These are phyloP conservation scores for Agonopterix alstromeriana DNA, from an alignment of 2,888 invertebrate species.

Conservation along the genomic window DNA sequence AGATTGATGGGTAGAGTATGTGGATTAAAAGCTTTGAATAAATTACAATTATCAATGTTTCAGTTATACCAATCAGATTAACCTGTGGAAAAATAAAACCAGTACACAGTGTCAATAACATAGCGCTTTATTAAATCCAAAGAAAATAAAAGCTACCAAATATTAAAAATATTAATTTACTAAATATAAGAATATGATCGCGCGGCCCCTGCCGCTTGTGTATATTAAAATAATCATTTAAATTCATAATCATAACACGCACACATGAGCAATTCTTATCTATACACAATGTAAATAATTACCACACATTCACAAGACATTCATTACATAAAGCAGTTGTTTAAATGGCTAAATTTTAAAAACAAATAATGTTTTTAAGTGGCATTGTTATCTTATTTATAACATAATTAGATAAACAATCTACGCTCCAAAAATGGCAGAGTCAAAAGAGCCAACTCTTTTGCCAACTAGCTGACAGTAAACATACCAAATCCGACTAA, in stretches of 20 bases:
- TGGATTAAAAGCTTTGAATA: too few species aligned
- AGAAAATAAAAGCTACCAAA: conserved; percentile 26
- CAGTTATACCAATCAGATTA: too few species aligned
- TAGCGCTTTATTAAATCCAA: conserved; percentile 46
- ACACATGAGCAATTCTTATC: neutral
- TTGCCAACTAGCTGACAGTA: too few species aligned
- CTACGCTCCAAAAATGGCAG: too few species aligned
- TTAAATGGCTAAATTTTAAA: too few species aligned
- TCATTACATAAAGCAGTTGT: neutral
- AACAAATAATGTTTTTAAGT: too few species aligned
- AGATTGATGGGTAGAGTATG: too few species aligned
- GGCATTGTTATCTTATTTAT: too few species aligned
- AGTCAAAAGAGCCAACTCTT: too few species aligned
- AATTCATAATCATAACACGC: conserved; percentile 2
- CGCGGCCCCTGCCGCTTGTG: neutral
- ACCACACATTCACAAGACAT: neutral
- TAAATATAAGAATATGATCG: conserved; percentile 8
- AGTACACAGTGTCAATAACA: conserved; percentile 23
- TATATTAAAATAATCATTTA: neutral
- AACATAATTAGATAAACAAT: too few species aligned
- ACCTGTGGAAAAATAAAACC: conserved; percentile 12
- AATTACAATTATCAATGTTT: too few species aligned
- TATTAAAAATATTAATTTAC: conserved; percentile 12
- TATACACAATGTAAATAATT: neutral
- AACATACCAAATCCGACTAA: too few species aligned